Evolutionary conservation across 2,888 invertebrate genomes (phyloP).

Genomic region (Caradrina kadenii): DNA sequence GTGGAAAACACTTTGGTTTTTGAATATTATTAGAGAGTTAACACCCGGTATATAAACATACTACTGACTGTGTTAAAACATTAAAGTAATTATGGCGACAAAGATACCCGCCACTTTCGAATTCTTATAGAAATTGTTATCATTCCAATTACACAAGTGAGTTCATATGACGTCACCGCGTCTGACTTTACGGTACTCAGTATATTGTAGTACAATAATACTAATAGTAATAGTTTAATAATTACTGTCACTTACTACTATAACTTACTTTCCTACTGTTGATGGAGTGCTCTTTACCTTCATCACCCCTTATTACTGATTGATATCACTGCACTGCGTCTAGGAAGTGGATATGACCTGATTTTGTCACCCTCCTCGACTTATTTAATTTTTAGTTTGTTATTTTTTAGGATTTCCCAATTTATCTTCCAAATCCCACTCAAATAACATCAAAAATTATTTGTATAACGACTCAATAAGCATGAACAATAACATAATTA

Average conservation of each 20-base stretch:
- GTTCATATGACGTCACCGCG: conserved; percentile 6
- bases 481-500: no score
- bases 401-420: no score
- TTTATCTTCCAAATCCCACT: no score
- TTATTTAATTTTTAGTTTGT: no score
- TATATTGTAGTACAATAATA: background rate
- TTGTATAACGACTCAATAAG: background rate
- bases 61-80: background rate
- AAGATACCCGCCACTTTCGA: conserved; percentile 20
- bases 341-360: no score
- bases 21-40: background rate
- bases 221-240: no score
- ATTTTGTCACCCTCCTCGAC: no score
- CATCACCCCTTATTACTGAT: no score
- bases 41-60: background rate
- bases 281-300: background rate
- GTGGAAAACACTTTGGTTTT: background rate
- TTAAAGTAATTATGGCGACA: conserved; percentile 1
- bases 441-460: background rate
- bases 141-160: conserved; percentile 22
- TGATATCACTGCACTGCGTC: no score
- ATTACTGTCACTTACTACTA: background rate
- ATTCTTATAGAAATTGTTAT: conserved; percentile 17
- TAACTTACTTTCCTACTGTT: background rate
- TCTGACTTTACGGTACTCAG: conserved; percentile 1